Evolutionary conservation across 2,113 vertebrate species (phyloP).

Genomic region (Peucedramus taeniatus): DNA sequence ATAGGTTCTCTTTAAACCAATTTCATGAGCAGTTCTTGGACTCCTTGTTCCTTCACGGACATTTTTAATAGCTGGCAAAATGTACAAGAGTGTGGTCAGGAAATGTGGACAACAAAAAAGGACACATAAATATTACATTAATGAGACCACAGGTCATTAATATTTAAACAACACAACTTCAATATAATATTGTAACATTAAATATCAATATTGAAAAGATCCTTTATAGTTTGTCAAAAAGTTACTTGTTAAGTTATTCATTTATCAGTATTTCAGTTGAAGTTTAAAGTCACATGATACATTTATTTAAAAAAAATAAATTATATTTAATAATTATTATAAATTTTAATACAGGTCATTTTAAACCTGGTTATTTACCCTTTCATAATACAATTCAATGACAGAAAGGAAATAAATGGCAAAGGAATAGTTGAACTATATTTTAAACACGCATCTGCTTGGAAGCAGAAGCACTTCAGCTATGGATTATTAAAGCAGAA

Average conservation of each 20-base stretch:
- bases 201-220: not conserved
- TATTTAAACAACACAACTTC: not conserved
- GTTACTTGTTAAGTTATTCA: not conserved
- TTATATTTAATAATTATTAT: no score
- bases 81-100: not conserved
- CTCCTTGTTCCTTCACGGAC: conserved; percentile 93
- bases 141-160: not conserved
- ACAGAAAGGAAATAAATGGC: not conserved
- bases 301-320: no score
- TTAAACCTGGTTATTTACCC: not conserved
- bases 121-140: not conserved
- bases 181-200: not conserved
- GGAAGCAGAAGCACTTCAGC: not conserved
- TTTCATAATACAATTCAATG: not conserved
- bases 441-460: not conserved
- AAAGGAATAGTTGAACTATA: not conserved
- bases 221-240: not conserved
- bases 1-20: conserved; percentile 86
- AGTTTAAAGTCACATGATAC: not conserved
- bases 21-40: conserved; percentile 87
- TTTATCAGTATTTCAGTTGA: not conserved
- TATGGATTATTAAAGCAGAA: not conserved
- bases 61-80: conserved; percentile 89
- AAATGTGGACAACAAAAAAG: not conserved
- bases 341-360: not conserved